These are phyloP conservation scores for Phainopepla nitens DNA, from an alignment of 2,113 vertebrate genomes.

Conservation along the genomic window DNA sequence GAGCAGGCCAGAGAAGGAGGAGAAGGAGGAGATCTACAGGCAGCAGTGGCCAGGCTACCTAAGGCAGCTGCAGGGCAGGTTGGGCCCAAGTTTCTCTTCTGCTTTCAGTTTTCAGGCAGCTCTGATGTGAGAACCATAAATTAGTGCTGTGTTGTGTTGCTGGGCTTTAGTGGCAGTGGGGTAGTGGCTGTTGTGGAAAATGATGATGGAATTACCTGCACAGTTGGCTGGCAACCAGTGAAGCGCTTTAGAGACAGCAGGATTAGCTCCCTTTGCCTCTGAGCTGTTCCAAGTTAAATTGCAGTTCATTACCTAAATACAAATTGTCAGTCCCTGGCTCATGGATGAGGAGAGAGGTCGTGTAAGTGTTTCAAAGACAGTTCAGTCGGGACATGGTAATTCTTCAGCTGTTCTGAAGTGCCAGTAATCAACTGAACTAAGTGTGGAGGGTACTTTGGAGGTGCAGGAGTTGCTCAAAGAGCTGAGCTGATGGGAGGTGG, in stretches of 20 bases:
- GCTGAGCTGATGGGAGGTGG: background rate
- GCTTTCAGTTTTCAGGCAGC: background rate
- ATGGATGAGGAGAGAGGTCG: background rate
- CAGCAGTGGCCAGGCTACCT: slow-evolving; percentile 87
- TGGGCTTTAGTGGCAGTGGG: background rate
- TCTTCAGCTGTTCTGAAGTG: background rate
- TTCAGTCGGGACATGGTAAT: background rate
- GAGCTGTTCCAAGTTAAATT: background rate
- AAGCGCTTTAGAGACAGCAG: background rate
- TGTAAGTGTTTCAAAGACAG: background rate
- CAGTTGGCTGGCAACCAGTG: background rate
- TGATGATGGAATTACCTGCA: background rate
- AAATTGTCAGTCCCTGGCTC: background rate
- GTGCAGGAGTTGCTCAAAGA: background rate
- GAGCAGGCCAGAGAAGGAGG: slow-evolving; percentile 84
- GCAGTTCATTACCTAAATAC: background rate
- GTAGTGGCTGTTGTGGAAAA: background rate
- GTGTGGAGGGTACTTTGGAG: background rate
- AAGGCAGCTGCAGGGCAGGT: slow-evolving; percentile 80
- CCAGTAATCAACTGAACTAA: rapidly evolving
- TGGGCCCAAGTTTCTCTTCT: background rate
- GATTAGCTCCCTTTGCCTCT: background rate
- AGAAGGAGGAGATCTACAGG: slow-evolving; percentile 87
- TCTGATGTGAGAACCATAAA: background rate
- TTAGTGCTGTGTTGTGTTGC: background rate